Evolutionary conservation across 1,140 invertebrate genomes (phyloP).

Genomic region (Periplaneta americana): DNA sequence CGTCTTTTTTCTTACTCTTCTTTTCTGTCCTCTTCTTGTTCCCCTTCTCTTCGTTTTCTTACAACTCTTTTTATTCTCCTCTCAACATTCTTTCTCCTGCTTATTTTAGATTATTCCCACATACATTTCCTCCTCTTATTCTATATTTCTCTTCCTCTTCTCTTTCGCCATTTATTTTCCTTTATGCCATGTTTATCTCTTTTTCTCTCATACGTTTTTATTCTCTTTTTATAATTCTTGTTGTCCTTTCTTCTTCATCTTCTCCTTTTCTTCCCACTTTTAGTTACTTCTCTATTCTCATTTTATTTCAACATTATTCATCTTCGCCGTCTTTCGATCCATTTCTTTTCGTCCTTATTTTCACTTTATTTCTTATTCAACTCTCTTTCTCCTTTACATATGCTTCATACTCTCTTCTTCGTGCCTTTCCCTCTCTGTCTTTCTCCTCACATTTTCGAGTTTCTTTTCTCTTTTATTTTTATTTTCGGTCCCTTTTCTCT

Average conservation of each 20-base stretch:
- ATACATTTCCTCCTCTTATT: background rate
- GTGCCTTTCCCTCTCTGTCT: no score
- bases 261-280: background rate
- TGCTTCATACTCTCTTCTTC: no score
- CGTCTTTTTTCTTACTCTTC: background rate
- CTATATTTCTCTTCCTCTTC: background rate
- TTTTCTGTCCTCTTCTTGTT: background rate
- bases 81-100: background rate
- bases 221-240: no score
- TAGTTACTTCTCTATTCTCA: background rate
- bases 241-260: background rate
- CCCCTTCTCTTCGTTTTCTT: background rate
- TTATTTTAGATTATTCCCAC: background rate
- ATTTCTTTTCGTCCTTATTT: no score
- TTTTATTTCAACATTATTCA: no score
- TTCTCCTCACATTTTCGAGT: no score
- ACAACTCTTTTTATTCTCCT: background rate
- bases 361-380: no score
- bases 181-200: background rate
- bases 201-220: background rate
- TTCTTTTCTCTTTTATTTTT: no score
- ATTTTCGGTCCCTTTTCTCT: no score
- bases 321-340: no score
- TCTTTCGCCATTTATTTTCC: background rate
- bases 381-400: no score